Conservation (phyloP, 2,797 vertebrate genomes). For the Lophius americanus region DNA sequence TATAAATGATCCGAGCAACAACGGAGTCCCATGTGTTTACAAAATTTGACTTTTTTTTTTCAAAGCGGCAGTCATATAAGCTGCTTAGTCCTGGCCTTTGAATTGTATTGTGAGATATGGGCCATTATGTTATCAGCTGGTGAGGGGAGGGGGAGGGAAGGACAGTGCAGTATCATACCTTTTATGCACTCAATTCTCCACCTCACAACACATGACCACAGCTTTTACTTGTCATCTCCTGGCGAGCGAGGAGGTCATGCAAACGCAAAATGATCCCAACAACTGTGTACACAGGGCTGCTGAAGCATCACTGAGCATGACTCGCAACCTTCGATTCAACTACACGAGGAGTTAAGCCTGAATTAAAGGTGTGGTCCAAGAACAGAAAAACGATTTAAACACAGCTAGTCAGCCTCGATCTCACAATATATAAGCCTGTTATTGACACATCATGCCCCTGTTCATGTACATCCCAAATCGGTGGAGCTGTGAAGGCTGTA, state of each 20-base stretch:
- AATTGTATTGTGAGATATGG: neutral
- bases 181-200: too few species aligned
- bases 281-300: neutral
- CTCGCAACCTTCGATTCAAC: neutral
- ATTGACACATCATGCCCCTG: neutral
- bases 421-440: neutral
- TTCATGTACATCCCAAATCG: neutral
- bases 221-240: too few species aligned
- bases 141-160: constrained; percentile 10
- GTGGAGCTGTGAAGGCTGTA: constrained; percentile 15
- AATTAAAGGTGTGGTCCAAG: neutral
- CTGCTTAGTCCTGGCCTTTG: constrained; percentile 36
- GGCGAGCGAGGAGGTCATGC: neutral
- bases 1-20: constrained; percentile 14
- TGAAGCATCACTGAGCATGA: neutral
- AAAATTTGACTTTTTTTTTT: constrained; percentile 23
- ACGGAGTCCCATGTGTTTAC: neutral
- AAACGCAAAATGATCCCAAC: neutral
- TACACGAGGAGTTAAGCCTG: neutral
- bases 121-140: constrained; percentile 25
- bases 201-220: too few species aligned
- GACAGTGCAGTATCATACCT: too few species aligned
- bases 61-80: constrained; percentile 24
- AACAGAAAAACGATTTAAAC: neutral
- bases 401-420: neutral